Conservation (phyloP, 2,113 vertebrate genomes). For the Nothocercus nigrocapillus region DNA sequence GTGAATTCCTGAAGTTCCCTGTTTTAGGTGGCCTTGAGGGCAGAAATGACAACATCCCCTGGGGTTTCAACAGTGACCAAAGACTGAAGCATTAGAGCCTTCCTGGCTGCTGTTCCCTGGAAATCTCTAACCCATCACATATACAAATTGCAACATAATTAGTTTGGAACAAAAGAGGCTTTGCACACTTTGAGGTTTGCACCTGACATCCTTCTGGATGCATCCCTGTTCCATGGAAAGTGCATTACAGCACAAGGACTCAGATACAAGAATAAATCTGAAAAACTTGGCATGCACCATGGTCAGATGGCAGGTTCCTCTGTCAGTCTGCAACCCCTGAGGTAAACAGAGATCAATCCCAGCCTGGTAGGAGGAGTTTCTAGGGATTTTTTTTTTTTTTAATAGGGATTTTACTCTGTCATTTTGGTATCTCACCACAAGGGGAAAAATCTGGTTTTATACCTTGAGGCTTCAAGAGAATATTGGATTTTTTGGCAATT, state of each 20-base stretch:
- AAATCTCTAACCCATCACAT: background rate
- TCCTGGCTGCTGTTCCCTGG: background rate
- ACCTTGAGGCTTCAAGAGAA: background rate
- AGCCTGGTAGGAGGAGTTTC: constrained; percentile 29
- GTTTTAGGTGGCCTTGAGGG: background rate
- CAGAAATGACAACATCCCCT: rapidly evolving
- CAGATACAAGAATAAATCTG: background rate
- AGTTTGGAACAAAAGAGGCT: constrained; percentile 15
- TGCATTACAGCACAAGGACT: background rate
- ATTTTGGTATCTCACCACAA: background rate
- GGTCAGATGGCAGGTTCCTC: constrained; percentile 14
- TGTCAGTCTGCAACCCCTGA: constrained; percentile 17
- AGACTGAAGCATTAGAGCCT: background rate
- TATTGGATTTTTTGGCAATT: background rate
- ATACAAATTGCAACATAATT: background rate
- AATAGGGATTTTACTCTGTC: background rate
- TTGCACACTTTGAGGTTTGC: background rate
- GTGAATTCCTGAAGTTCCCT: background rate
- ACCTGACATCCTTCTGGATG: background rate
- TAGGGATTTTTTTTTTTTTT: background rate
- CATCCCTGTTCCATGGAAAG: background rate
- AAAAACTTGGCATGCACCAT: background rate
- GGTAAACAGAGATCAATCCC: constrained; percentile 35
- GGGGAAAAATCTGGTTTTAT: background rate
- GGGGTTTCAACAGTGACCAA: background rate